Percentiles rank a stretch among this genome's conserved stretches.
These are phyloP conservation scores for Hippopotamyrus pictus DNA, from an alignment of 2,797 vertebrate genomes.

Conservation along the genomic window DNA sequence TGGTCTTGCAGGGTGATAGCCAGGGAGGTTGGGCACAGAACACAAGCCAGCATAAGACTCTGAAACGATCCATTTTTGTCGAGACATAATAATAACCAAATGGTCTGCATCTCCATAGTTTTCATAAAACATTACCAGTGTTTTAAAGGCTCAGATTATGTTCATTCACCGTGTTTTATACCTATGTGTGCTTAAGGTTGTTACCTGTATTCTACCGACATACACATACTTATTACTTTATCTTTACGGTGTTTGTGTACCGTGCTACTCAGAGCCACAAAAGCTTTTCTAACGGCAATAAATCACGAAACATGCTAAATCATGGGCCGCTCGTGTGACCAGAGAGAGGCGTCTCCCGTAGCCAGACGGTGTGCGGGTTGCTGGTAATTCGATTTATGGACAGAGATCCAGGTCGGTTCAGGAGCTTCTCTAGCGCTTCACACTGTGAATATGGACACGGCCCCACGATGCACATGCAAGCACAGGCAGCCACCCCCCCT, in stretches of 20 bases:
- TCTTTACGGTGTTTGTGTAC: not conserved
- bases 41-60: not conserved
- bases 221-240: not conserved
- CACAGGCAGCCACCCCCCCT: not conserved
- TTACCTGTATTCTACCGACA: slow-evolving; percentile 8
- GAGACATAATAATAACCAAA: too few relatives aligned
- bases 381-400: not conserved
- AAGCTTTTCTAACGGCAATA: not conserved
- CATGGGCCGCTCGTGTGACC: not conserved
- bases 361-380: not conserved
- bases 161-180: not conserved
- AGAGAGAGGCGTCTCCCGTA: not conserved
- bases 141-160: not conserved
- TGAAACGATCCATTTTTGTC: not conserved
- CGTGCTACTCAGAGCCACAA: not conserved
- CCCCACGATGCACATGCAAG: not conserved
- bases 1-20: not conserved
- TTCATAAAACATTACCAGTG: not conserved
- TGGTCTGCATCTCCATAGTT: not conserved
- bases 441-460: not conserved
- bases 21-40: not conserved
- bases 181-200: not conserved
- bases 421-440: too few relatives aligned
- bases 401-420: not conserved
- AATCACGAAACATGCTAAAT: not conserved